These are phyloP conservation scores for Catharus bicknelli DNA, from an alignment of 2,113 vertebrate genomes.

Conservation along the genomic window DNA sequence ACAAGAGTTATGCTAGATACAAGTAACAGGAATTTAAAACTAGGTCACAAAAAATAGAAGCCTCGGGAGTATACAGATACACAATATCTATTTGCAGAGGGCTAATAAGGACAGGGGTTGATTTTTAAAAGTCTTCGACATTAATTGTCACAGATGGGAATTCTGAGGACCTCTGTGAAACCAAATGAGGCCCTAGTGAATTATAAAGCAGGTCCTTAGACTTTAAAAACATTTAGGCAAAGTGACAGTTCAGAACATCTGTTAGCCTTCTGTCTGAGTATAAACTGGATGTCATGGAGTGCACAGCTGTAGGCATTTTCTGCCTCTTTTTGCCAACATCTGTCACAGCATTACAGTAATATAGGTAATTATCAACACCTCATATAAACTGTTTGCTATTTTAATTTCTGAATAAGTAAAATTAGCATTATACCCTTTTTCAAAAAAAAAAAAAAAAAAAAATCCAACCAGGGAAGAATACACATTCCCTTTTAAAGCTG, in stretches of 20 bases:
- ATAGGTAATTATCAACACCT: constrained; percentile 86
- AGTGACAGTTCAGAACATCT: constrained; percentile 90
- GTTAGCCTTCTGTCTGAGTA: constrained; percentile 82
- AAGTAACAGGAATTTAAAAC: constrained; percentile 81
- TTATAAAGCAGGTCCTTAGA: constrained; percentile 76
- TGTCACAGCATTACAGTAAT: constrained; percentile 84
- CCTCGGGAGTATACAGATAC: constrained; percentile 65
- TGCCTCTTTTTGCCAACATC: constrained; percentile 91
- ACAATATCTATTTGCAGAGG: constrained; percentile 67
- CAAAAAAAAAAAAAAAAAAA: constrained; percentile 41
- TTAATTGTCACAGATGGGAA: constrained; percentile 74
- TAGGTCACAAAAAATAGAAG: constrained; percentile 52
- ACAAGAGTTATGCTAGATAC: constrained; percentile 58
- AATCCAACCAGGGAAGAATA: constrained; percentile 33
- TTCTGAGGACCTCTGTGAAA: constrained; percentile 75
- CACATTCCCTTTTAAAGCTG: constrained; percentile 51
- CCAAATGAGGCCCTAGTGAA: constrained; percentile 70
- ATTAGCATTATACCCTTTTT: constrained; percentile 73
- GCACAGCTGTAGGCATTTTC: constrained; percentile 89
- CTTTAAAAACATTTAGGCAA: constrained; percentile 78
- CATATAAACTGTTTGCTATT: constrained; percentile 79
- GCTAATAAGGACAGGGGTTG: constrained; percentile 74
- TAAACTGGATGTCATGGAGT: constrained; percentile 77
- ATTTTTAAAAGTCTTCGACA: constrained; percentile 72
- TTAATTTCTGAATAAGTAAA: constrained; percentile 83